A percentile compares a stretch with the other conserved stretches of the same genome.
These are phyloP conservation scores for Heliconius melpomene DNA, from an alignment of 1,140 invertebrate genomes.

Conservation along the genomic window DNA sequence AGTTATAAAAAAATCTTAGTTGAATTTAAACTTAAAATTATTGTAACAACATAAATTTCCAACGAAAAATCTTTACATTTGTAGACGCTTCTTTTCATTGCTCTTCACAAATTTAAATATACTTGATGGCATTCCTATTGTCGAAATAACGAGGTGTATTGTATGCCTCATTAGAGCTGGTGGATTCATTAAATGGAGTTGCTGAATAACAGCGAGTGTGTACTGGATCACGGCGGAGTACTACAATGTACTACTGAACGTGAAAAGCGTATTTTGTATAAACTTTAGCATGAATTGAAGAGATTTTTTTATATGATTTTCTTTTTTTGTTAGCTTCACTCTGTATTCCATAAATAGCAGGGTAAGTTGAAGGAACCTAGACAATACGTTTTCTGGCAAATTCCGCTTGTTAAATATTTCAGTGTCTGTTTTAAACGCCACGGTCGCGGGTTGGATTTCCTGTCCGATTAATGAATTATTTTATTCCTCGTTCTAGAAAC, in stretches of 20 bases:
- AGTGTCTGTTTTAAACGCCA: too few relatives aligned
- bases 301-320: too few relatives aligned
- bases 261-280: too few relatives aligned
- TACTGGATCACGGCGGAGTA: neutral
- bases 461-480: too few relatives aligned
- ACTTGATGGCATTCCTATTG: conserved; percentile 6
- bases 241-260: neutral
- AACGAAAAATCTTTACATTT: neutral
- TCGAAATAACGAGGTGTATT: conserved; percentile 10
- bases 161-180: conserved; percentile 12
- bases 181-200: conserved; percentile 14
- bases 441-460: too few relatives aligned
- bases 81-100: neutral
- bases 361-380: too few relatives aligned
- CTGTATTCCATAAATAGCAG: too few relatives aligned
- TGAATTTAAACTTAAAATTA: neutral
- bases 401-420: too few relatives aligned
- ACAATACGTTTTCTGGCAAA: too few relatives aligned
- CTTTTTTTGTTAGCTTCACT: too few relatives aligned
- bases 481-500: too few relatives aligned
- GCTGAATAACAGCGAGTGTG: conserved; percentile 4
- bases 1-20: neutral
- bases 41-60: neutral
- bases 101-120: conserved; percentile 11
- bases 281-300: too few relatives aligned